Evolutionary conservation across 2,113 vertebrate species (phyloP).

Genomic region (Calyptommatus sinebrachiatus): DNA sequence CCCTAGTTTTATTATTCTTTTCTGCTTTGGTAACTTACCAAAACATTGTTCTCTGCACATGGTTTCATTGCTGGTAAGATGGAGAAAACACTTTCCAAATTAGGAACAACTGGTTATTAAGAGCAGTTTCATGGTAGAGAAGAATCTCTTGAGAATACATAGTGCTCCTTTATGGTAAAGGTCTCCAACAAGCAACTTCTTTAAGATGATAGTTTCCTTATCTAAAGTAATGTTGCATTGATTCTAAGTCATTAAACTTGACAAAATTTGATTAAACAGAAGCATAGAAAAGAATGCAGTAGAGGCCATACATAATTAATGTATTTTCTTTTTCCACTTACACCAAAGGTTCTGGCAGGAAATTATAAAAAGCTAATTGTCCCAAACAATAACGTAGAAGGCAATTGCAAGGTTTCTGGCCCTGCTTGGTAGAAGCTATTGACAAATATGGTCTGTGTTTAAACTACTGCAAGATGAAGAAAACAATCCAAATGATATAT

Average conservation of each 20-base stretch:
- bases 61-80: neutral
- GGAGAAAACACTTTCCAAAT: constrained; percentile 16
- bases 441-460: too few relatives aligned
- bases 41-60: neutral
- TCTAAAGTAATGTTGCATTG: constrained; percentile 11
- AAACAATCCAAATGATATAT: too few relatives aligned
- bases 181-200: neutral
- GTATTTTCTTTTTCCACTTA: constrained; percentile 23
- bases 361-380: constrained; percentile 36
- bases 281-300: constrained; percentile 3
- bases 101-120: neutral
- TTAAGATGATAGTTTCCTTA: neutral
- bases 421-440: too few relatives aligned
- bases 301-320: constrained; percentile 49
- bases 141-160: neutral
- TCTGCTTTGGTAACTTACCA: neutral
- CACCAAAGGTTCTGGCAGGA: constrained; percentile 32
- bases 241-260: constrained; percentile 37
- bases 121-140: neutral
- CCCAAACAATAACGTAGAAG: constrained; percentile 9
- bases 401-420: too few relatives aligned
- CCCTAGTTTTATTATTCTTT: neutral
- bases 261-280: constrained; percentile 51
- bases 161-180: neutral
- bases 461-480: too few relatives aligned